A percentile compares a stretch with the other conserved stretches of the same genome.
Conservation (phyloP, 2,888 invertebrate genomes). For the Drosophila siamana region DNA sequence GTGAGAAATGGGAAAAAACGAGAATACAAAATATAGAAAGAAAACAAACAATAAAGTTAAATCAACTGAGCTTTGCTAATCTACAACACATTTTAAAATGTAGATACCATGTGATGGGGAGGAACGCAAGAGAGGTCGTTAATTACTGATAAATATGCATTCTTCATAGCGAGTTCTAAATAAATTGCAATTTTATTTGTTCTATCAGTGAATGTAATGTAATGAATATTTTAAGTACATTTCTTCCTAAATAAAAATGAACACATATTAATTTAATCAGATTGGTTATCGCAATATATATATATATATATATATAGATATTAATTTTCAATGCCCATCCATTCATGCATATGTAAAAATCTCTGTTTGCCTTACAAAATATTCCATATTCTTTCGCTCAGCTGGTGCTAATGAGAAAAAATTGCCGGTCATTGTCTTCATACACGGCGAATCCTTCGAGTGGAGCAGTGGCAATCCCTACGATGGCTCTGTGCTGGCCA, state of each 20-base stretch:
- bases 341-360: conserved; percentile 13
- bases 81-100: not conserved
- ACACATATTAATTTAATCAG: too few relatives aligned
- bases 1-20: not conserved
- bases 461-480: conserved; percentile 99
- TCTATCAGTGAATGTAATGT: too few relatives aligned
- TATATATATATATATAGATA: too few relatives aligned
- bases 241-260: too few relatives aligned
- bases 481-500: conserved; percentile 97
- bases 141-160: too few relatives aligned
- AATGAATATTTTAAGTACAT: too few relatives aligned
- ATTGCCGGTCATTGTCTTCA: conserved; percentile 85
- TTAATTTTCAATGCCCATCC: too few relatives aligned
- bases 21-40: not conserved
- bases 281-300: too few relatives aligned
- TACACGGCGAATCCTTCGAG: conserved; percentile 90
- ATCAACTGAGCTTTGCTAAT: not conserved
- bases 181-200: too few relatives aligned
- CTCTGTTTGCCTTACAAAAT: not conserved
- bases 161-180: too few relatives aligned
- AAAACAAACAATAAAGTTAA: not conserved
- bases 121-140: too few relatives aligned
- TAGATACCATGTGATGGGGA: not conserved
- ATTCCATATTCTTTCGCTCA: conserved; percentile 41
- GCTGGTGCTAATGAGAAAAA: conserved; percentile 85